A percentile compares a stretch with the other conserved stretches of the same genome.
phyloP scores from a whole-genome alignment of 2,888 invertebrate species.

The Steinernema carpocapsae region DNA sequence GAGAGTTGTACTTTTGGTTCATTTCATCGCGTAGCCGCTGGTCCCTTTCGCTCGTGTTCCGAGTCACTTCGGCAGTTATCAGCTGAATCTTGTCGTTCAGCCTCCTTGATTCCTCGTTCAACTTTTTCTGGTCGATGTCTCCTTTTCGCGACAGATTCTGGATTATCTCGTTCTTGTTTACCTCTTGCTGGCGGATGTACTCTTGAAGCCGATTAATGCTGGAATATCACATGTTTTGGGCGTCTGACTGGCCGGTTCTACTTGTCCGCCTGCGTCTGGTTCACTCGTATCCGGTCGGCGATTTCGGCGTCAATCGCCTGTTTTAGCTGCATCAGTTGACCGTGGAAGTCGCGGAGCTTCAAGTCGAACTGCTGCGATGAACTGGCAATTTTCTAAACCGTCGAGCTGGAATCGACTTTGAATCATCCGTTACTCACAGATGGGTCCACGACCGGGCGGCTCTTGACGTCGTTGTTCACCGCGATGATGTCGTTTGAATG shows the following conservation, averaged over 20 bases:
- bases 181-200: slow-evolving; percentile 59
- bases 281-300: slow-evolving; percentile 57
- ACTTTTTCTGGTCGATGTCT: slow-evolving; percentile 59
- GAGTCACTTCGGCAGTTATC: slow-evolving; percentile 61
- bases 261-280: slow-evolving; percentile 52
- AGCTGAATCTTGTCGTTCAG: slow-evolving; percentile 63
- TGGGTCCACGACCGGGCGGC: slow-evolving; percentile 61
- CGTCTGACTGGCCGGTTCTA: slow-evolving; percentile 37
- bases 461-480: slow-evolving; percentile 51
- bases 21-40: slow-evolving; percentile 58
- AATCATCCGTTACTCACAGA: slow-evolving; percentile 42
- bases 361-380: slow-evolving; percentile 59
- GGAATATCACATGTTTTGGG: slow-evolving; percentile 8
- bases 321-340: slow-evolving; percentile 59
- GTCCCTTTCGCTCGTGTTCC: slow-evolving; percentile 56
- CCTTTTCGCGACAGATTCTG: slow-evolving; percentile 56
- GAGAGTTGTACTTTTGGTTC: slow-evolving; percentile 43
- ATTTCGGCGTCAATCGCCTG: slow-evolving; percentile 58
- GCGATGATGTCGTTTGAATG: slow-evolving; percentile 49
- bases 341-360: slow-evolving; percentile 62
- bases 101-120: slow-evolving; percentile 61
- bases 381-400: slow-evolving; percentile 56
- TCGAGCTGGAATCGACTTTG: background rate
- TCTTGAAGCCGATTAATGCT: slow-evolving; percentile 63
- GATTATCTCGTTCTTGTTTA: slow-evolving; percentile 58